Conservation (phyloP, 2,113 vertebrate genomes). For the Antennarius striatus region DNA sequence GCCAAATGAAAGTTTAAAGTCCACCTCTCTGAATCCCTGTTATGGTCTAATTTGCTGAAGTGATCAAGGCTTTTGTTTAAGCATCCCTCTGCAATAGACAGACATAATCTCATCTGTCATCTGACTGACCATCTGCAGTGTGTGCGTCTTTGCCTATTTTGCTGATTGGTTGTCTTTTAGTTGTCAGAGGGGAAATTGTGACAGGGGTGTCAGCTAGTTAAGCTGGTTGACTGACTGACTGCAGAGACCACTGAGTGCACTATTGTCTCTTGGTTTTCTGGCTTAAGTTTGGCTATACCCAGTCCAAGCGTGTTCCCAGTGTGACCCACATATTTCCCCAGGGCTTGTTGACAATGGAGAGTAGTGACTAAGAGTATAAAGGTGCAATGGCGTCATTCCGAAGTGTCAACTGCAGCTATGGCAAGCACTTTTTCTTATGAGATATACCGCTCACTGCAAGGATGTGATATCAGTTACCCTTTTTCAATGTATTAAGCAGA, state of each 20-base stretch:
- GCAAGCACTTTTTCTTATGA: conserved; percentile 9
- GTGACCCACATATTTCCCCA: conserved; percentile 36
- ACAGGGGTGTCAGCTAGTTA: conserved; percentile 49
- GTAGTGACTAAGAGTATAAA: conserved; percentile 12
- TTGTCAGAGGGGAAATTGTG: conserved; percentile 1
- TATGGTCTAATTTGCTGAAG: conserved; percentile 45
- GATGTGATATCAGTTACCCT: background rate
- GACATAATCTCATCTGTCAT: conserved; percentile 49
- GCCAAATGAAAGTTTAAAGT: conserved; percentile 34
- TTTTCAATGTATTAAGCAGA: conserved; percentile 9
- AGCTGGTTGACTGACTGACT: conserved; percentile 49
- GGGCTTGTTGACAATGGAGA: conserved; percentile 21
- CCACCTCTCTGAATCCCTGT: conserved; percentile 33
- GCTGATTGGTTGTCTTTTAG: conserved; percentile 39
- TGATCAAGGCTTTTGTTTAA: conserved; percentile 50
- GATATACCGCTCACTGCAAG: background rate
- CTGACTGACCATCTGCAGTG: conserved; percentile 34
- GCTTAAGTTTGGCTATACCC: conserved; percentile 24
- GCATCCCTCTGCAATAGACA: conserved; percentile 15
- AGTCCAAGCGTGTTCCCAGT: background rate
- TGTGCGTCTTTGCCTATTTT: background rate
- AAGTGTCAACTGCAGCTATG: background rate
- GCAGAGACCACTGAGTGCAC: conserved; percentile 1
- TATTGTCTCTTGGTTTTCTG: conserved; percentile 28
- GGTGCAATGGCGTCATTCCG: conserved; percentile 12